Evolutionary conservation across 2,797 vertebrate genomes (phyloP).

Genomic region (Botia kubotai): DNA sequence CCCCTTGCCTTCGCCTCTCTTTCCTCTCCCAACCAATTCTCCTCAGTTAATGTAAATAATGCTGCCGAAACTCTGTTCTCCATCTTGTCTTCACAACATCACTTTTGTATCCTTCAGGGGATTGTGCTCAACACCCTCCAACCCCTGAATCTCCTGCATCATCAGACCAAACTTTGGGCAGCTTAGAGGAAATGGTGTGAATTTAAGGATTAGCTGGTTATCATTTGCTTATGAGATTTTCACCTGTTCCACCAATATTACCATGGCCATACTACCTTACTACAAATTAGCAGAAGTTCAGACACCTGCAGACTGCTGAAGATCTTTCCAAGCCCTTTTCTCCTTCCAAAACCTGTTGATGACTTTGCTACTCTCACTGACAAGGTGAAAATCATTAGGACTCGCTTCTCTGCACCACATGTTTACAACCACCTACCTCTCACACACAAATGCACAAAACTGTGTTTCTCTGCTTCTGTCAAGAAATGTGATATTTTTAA

Average conservation of each 20-base stretch:
- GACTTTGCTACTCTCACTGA: background rate
- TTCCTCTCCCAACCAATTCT: constrained; percentile 2
- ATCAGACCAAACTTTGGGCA: background rate
- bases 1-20: background rate
- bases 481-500: background rate
- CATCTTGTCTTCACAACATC: background rate
- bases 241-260: background rate
- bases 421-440: background rate
- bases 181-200: background rate
- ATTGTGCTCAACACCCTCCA: background rate
- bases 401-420: background rate
- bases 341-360: constrained; percentile 8
- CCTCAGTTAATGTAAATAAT: constrained; percentile 10
- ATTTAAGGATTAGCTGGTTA: background rate
- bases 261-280: background rate
- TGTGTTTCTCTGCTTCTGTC: background rate
- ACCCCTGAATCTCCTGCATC: background rate
- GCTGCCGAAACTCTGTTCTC: background rate
- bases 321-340: background rate
- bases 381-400: background rate
- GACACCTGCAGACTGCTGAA: background rate
- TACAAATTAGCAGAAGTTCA: background rate
- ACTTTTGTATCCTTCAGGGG: background rate
- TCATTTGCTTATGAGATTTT: background rate
- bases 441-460: background rate